Conservation (phyloP, 2,113 vertebrate species). For the Rhabdornis inornatus region DNA sequence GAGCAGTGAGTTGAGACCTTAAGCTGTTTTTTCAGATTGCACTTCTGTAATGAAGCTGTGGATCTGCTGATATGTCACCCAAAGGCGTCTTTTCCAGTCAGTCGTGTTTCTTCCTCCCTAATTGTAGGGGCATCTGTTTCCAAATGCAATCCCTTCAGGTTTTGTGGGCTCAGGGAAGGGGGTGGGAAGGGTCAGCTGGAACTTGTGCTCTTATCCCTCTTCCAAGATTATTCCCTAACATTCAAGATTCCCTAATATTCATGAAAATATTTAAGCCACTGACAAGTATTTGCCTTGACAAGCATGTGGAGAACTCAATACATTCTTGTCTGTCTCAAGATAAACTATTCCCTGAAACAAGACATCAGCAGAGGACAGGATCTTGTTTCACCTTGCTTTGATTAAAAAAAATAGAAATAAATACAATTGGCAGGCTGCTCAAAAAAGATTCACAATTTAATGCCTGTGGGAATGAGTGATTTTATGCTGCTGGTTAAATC, state of each 20-base stretch:
- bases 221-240: conserved; percentile 32
- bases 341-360: neutral
- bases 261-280: neutral
- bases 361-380: neutral
- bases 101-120: conserved; percentile 28
- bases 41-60: neutral
- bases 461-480: neutral
- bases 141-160: conserved; percentile 7
- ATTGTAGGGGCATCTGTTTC: conserved; percentile 31
- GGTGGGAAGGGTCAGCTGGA: neutral
- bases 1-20: neutral
- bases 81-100: conserved; percentile 20
- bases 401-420: neutral
- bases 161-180: neutral
- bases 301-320: neutral
- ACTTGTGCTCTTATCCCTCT: neutral
- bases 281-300: conserved; percentile 40
- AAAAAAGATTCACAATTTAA: neutral
- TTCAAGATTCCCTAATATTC: conserved; percentile 30
- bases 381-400: neutral
- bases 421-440: neutral
- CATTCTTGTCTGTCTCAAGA: neutral
- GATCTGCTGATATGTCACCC: neutral
- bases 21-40: neutral
- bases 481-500: neutral